phyloP scores from a whole-genome alignment of 2,888 invertebrate species.

The Athrips mouffetella region DNA sequence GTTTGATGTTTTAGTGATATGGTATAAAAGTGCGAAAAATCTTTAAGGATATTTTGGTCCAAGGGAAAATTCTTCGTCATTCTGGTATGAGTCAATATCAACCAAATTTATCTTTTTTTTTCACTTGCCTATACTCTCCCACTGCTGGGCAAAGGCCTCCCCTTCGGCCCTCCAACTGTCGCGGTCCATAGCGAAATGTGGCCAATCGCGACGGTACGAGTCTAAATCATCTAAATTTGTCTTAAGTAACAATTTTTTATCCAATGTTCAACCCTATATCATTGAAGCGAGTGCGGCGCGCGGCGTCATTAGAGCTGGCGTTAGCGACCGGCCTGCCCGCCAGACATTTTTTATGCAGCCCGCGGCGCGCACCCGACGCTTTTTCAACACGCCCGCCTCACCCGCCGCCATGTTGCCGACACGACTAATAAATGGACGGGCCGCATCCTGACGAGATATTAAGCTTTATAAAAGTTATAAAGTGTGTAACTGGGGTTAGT shows the following conservation, averaged over 20 bases:
- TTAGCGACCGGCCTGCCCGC: constrained; percentile 71
- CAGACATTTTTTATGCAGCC: constrained; percentile 76
- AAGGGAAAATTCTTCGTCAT: too few relatives aligned
- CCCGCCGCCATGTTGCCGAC: constrained; percentile 19
- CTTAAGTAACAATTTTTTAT: not conserved
- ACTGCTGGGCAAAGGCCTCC: too few relatives aligned
- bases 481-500: not conserved
- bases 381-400: constrained; percentile 43
- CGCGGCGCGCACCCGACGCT: constrained; percentile 52
- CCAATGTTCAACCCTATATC: constrained; percentile 51
- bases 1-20: too few relatives aligned
- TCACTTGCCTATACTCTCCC: too few relatives aligned
- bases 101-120: too few relatives aligned
- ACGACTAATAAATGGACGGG: constrained; percentile 17
- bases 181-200: too few relatives aligned
- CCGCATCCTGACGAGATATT: constrained; percentile 3
- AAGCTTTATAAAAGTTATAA: constrained; percentile 6
- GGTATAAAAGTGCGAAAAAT: too few relatives aligned
- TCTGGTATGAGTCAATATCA: too few relatives aligned
- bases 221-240: too few relatives aligned
- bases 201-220: too few relatives aligned
- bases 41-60: too few relatives aligned
- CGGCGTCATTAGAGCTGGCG: constrained; percentile 70
- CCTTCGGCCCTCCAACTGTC: too few relatives aligned
- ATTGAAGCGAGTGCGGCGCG: constrained; percentile 45